Conservation (phyloP, 2,113 vertebrate genomes). For the Burhinus oedicnemus region DNA sequence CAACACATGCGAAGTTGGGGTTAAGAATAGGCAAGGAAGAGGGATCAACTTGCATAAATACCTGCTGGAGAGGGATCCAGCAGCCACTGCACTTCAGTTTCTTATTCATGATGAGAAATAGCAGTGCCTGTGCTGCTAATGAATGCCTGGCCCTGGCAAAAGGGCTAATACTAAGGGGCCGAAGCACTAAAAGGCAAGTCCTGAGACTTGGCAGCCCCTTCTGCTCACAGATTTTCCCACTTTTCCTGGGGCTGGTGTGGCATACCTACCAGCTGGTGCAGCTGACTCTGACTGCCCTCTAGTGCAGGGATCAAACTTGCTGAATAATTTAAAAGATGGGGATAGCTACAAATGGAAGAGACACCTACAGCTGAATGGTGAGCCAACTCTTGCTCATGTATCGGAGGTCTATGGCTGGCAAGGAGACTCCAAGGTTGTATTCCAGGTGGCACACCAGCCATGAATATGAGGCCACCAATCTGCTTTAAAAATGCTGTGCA, state of each 20-base stretch:
- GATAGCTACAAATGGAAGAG: not conserved
- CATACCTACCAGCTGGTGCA: not conserved
- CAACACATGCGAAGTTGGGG: not conserved
- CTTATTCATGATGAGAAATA: not conserved
- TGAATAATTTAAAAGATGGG: not conserved
- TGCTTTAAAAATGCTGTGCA: not conserved
- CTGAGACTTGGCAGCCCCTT: not conserved
- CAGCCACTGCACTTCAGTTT: not conserved
- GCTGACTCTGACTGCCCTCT: slow-evolving; percentile 62
- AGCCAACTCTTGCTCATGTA: not conserved
- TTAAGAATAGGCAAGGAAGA: not conserved
- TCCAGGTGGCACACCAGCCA: not conserved
- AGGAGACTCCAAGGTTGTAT: not conserved
- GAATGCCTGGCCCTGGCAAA: not conserved
- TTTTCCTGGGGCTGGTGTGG: not conserved
- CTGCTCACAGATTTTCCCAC: not conserved
- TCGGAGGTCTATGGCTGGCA: not conserved
- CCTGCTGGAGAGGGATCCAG: not conserved
- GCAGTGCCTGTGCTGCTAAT: not conserved
- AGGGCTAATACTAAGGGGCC: not conserved
- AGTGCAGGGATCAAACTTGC: slow-evolving; percentile 47
- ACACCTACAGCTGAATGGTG: not conserved
- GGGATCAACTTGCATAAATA: not conserved
- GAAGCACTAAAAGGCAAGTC: not conserved
- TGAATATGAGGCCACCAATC: not conserved